Conservation (phyloP, 2,888 invertebrate genomes). For the Drosophila mayaguana region DNA sequence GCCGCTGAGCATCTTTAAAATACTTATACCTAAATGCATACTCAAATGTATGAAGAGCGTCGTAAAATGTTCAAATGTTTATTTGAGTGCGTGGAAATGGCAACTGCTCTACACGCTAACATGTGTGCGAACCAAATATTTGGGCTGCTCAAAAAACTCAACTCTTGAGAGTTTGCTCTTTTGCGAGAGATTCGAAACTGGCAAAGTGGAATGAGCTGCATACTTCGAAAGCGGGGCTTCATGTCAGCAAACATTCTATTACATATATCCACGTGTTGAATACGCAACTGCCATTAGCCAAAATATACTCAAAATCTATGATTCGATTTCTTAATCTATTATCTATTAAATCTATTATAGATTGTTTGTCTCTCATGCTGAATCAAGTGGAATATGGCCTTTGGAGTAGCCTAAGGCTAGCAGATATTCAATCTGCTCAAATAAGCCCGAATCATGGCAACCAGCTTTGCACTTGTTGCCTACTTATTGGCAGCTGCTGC, state of each 20-base stretch:
- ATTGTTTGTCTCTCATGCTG: neutral
- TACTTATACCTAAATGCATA: slow-evolving; percentile 43
- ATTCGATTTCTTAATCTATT: too few species aligned
- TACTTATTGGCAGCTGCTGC: slow-evolving; percentile 27
- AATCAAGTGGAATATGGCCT: neutral
- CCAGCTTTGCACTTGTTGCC: slow-evolving; percentile 27
- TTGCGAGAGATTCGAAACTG: neutral
- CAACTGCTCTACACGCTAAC: neutral
- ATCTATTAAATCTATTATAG: too few species aligned
- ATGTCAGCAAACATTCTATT: too few species aligned
- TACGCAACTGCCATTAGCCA: too few species aligned
- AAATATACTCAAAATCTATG: too few species aligned
- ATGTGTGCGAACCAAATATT: neutral
- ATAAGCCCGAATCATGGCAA: neutral
- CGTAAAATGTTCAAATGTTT: slow-evolving; percentile 63
- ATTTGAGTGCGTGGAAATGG: slow-evolving; percentile 63
- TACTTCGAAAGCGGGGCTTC: too few species aligned
- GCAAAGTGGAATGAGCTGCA: neutral
- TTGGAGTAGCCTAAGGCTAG: neutral
- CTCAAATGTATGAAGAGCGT: slow-evolving; percentile 27
- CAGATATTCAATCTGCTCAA: neutral
- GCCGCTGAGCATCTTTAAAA: slow-evolving; percentile 26
- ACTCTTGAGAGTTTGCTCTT: neutral
- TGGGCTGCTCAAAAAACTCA: neutral
- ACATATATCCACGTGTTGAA: too few species aligned